Evolutionary conservation across 2,113 vertebrate genomes (phyloP).

Genomic region (Rostratula benghalensis): DNA sequence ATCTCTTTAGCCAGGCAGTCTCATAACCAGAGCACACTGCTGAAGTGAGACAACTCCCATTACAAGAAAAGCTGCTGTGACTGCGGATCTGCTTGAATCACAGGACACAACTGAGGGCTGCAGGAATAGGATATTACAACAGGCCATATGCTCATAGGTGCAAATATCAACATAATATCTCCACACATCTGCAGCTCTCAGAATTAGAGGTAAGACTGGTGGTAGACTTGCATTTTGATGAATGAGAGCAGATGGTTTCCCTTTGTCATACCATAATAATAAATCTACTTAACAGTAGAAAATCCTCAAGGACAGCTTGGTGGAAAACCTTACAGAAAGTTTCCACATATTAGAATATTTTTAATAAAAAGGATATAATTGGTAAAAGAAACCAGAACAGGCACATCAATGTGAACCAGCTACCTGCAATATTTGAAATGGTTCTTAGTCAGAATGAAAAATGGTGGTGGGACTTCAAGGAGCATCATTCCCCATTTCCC

Average conservation of each 20-base stretch:
- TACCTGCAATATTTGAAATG: not conserved
- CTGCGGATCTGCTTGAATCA: not conserved
- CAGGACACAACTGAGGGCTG: not conserved
- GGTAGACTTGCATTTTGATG: not conserved
- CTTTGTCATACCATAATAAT: not conserved
- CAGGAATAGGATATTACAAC: not conserved
- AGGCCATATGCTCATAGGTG: not conserved
- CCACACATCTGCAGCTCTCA: not conserved
- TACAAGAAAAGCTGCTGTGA: not conserved
- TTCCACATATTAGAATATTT: not conserved
- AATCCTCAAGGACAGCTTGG: not conserved
- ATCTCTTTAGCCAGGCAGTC: conserved; percentile 54
- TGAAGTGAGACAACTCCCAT: conserved; percentile 1
- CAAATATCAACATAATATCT: not conserved
- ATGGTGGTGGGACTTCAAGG: not conserved
- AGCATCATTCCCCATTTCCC: not conserved
- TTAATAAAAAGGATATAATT: not conserved
- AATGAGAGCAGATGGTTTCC: not conserved
- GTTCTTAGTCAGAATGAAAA: not conserved
- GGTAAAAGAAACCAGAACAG: not conserved
- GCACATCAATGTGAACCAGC: not conserved
- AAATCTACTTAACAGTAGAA: not conserved
- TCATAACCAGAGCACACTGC: not conserved
- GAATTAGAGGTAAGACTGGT: not conserved
- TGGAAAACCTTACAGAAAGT: not conserved